Evolutionary conservation across 1,140 invertebrate species (phyloP).

Genomic region (Amyelois transitella): DNA sequence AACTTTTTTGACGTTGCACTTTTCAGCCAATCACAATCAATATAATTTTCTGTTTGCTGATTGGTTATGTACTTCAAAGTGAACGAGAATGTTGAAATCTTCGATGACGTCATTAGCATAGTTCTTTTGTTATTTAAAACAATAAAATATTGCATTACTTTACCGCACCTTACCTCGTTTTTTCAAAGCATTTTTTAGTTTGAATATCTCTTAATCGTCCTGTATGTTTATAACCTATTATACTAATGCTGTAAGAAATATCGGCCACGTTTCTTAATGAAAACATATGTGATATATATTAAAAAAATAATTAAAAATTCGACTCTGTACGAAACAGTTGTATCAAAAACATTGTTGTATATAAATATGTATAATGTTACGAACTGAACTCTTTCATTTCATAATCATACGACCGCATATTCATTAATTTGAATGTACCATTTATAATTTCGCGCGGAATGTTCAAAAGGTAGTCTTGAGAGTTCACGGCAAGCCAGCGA

Average conservation of each 20-base stretch:
- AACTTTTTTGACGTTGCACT: neutral
- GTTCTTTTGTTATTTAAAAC: too few relatives aligned
- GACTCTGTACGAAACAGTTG: slow-evolving; percentile 41
- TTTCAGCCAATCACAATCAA: neutral
- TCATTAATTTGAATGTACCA: too few relatives aligned
- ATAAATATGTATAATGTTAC: slow-evolving; percentile 20
- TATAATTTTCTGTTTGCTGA: neutral
- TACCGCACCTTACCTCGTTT: neutral
- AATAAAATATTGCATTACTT: too few relatives aligned
- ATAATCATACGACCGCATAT: neutral
- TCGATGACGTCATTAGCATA: too few relatives aligned
- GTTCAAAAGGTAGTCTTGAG: too few relatives aligned
- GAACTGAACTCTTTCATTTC: neutral
- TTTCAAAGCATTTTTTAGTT: neutral
- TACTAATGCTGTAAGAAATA: slow-evolving; percentile 6
- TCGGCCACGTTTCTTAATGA: slow-evolving; percentile 36
- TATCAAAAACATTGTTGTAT: slow-evolving; percentile 34
- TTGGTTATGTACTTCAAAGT: neutral
- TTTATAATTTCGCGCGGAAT: too few relatives aligned
- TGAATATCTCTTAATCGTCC: neutral
- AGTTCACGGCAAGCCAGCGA: too few relatives aligned
- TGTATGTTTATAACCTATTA: neutral
- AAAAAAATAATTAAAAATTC: slow-evolving; percentile 19
- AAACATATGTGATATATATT: neutral
- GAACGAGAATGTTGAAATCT: neutral